Evolutionary conservation across 2,888 invertebrate species (phyloP).

Genomic region (Prosopocoilus inquinatus): DNA sequence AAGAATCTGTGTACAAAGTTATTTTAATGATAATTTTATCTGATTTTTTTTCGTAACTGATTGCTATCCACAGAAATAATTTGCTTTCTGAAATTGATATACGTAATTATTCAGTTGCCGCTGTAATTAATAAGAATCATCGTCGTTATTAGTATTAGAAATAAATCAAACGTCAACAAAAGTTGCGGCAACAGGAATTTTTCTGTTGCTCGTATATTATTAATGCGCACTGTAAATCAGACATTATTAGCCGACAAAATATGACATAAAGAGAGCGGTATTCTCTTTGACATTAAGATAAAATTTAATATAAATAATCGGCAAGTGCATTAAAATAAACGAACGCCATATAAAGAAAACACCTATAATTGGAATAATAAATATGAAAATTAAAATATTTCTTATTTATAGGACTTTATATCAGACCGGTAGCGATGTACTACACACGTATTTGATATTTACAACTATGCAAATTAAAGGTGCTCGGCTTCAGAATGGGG

Average conservation of each 20-base stretch:
- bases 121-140: not conserved
- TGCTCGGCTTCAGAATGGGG: constrained; percentile 7
- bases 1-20: not conserved
- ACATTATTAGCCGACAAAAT: not conserved
- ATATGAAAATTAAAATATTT: constrained; percentile 42
- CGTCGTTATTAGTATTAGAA: not conserved
- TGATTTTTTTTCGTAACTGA: not conserved
- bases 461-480: constrained; percentile 40
- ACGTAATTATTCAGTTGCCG: not conserved
- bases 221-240: not conserved
- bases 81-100: not conserved
- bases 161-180: constrained; percentile 2
- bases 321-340: constrained; percentile 37
- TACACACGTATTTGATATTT: constrained; percentile 40
- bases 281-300: constrained; percentile 12
- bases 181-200: not conserved
- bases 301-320: constrained; percentile 31
- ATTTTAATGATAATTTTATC: not conserved
- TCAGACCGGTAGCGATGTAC: constrained; percentile 40
- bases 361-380: constrained; percentile 39
- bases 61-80: not conserved
- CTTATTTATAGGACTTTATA: constrained; percentile 40
- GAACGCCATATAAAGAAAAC: constrained; percentile 38
- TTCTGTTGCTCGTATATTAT: not conserved
- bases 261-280: not conserved